Conservation (phyloP, 1,140 invertebrate species). For the Anastatus disparis region DNA sequence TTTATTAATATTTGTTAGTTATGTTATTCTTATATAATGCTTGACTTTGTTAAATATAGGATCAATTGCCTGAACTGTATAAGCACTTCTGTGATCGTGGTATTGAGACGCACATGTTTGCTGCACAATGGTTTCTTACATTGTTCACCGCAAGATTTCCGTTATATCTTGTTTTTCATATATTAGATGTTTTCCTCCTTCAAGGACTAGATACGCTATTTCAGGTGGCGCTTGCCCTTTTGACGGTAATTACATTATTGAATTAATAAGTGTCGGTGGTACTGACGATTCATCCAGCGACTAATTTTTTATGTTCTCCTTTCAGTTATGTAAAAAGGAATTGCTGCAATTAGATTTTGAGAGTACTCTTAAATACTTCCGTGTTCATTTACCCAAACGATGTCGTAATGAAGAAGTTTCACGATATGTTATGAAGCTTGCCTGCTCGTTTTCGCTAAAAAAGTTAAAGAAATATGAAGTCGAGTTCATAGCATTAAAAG, state of each 20-base stretch:
- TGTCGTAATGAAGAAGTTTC: constrained; percentile 92
- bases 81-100: constrained; percentile 91
- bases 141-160: constrained; percentile 99
- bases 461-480: constrained; percentile 96
- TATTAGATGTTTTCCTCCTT: constrained; percentile 94
- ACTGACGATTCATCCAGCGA: neutral
- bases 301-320: constrained; percentile 37
- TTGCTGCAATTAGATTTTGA: constrained; percentile 97
- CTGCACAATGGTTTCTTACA: constrained; percentile 99
- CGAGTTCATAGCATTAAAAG: constrained; percentile 88
- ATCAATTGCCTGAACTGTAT: constrained; percentile 89
- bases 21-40: too few relatives aligned
- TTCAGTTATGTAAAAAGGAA: constrained; percentile 87
- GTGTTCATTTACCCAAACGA: constrained; percentile 95
- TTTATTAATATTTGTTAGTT: too few relatives aligned
- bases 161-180: constrained; percentile 96
- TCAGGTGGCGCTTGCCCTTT: constrained; percentile 92
- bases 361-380: constrained; percentile 89
- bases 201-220: constrained; percentile 96
- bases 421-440: constrained; percentile 87
- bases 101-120: constrained; percentile 99
- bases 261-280: neutral
- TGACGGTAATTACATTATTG: constrained; percentile 79
- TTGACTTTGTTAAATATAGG: too few relatives aligned
- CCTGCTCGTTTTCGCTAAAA: constrained; percentile 92